Evolutionary conservation across 2,113 vertebrate genomes (phyloP).

Genomic region (Oryctolagus cuniculus): mOryCun1.1 NC_091439.1:17852501-17853000

Average conservation of each 20-base stretch:
- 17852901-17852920: neutral
- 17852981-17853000: neutral
- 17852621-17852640: slow-evolving; percentile 88
- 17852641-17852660: slow-evolving; percentile 87
- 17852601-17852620: slow-evolving; percentile 85
- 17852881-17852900: neutral
- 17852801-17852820: slow-evolving; percentile 82
- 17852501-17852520: slow-evolving; percentile 75
- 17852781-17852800: slow-evolving; percentile 84
- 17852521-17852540: slow-evolving; percentile 74
- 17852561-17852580: slow-evolving; percentile 85
- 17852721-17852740: slow-evolving; percentile 69
- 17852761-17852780: slow-evolving; percentile 84
- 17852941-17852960: neutral
- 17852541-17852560: slow-evolving; percentile 76
- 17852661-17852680: slow-evolving; percentile 87
- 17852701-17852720: slow-evolving; percentile 85
- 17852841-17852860: neutral
- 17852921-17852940: neutral
- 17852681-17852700: slow-evolving; percentile 85
- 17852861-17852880: neutral
- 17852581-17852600: slow-evolving; percentile 87
- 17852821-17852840: slow-evolving; percentile 77
- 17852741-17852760: slow-evolving; percentile 81
- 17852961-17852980: neutral